Percentiles rank a stretch among this genome's conserved stretches.
These are phyloP conservation scores for Microcebus ravelobensis DNA, from an alignment of 2,113 vertebrate species.

Conservation along the genomic window DNA sequence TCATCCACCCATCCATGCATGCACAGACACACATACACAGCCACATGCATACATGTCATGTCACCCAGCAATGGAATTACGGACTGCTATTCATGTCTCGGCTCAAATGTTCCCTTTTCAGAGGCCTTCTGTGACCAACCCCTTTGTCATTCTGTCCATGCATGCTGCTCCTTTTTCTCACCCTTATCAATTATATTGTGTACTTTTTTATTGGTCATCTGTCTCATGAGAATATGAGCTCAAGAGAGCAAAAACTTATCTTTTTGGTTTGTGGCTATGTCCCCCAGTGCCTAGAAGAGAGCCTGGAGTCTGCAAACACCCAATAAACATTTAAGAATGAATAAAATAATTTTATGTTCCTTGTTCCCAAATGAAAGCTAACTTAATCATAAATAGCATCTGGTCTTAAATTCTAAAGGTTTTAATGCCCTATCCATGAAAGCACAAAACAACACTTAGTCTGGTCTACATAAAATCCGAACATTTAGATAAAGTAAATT, in stretches of 20 bases:
- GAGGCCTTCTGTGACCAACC: not conserved
- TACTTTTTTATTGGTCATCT: not conserved
- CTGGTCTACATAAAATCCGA: constrained; percentile 8
- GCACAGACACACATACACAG: not conserved
- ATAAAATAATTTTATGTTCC: not conserved
- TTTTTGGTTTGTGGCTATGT: not conserved
- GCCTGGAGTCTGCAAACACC: not conserved
- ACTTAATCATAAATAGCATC: constrained; percentile 26
- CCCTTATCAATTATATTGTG: not conserved
- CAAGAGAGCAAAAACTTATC: not conserved
- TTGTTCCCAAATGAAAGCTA: not conserved
- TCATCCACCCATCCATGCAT: too few species aligned
- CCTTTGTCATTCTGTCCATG: not conserved
- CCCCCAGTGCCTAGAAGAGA: not conserved
- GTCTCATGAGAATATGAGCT: not conserved
- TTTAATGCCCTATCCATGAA: not conserved
- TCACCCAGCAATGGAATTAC: not conserved
- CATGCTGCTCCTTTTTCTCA: not conserved
- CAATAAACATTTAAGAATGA: not conserved
- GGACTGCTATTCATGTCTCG: not conserved
- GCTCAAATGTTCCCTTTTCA: not conserved
- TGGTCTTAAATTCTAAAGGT: constrained; percentile 41
- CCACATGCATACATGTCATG: not conserved
- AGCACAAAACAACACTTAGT: not conserved
- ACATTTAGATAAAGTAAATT: not conserved